Base-by-base conservation (phyloP, 2,797 vertebrate genomes). In the Smutsia gigantea region DNA sequence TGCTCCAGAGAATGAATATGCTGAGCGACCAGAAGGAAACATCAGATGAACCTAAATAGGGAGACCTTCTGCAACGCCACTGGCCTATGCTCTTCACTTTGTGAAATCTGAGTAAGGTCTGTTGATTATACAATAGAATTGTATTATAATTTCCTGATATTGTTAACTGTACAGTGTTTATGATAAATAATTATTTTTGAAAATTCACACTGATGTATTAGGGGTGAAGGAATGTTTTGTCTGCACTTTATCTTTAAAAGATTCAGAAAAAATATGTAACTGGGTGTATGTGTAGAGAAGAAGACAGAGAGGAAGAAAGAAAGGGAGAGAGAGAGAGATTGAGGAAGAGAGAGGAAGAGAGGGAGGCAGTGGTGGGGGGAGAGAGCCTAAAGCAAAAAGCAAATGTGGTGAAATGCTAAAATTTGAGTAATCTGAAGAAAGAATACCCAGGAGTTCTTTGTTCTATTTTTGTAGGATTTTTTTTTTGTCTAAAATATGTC, bases 1-100 rank as follows among this genome's bases (percentile, higher is more conserved):
- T 1, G 5, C n/a, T 51, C 42, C 18, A 2, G 2, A 15, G 42
- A 5, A 2, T 0, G 12, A 49, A 19, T 4, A 2, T 21, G 31
- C 55, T 11, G 37, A 1, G 13, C 7, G 18, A 34, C 23, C 5
- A 0, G 1, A 21, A 9, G 31, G 64, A 79, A 66, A 46, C 7
- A 3, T 6, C 29, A 9, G 29, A 74, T 6, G 46, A 37, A 69
- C 13, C 9, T 15, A 27, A 19, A 69, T 0, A 4, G 15, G 17
- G 29, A 27, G 15, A 14, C 13, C 23, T 4, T 27, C 39, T 63
- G 25, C n/a, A 31, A 37, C 10, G 57, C 9, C 55, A 5, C 7
- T 15, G 15, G 39, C 55, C 49, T 55, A 0, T 2, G 6, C 0
- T 29, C 21, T 75, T 61, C 64, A 2, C 0, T 2, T 17, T 27